Evolutionary conservation across 2,797 vertebrate genomes (phyloP), one percentile per base, ranked within the genome.

Genomic region (Scleropages formosus): DNA sequence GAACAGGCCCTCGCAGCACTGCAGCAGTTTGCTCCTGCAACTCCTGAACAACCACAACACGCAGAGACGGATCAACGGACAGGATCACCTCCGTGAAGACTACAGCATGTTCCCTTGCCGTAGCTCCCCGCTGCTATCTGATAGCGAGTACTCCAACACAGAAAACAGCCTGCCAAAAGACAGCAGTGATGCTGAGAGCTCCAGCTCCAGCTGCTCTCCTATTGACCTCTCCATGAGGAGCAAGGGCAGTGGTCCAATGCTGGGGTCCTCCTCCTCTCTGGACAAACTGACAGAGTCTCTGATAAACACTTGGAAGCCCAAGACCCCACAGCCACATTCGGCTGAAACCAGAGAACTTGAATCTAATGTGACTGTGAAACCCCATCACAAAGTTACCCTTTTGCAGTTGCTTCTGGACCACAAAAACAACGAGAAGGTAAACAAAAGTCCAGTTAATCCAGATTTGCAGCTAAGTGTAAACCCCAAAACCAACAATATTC

Each of bases 191-290:
- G 95, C 95, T 8, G 96, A 98, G 84, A 98, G 96, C 79, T 95
- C 92, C 64, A 95, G 96, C 84, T 98, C 96, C 58, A 97, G 95
- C 83, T 97, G 95, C 84, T 95, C 95, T 65, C 98, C 98, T 67
- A 99, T 99, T 80, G 98, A 99, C 86, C 92, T 99, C 13, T 99
- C 97, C n/a, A 93, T 96, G 81, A 96, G 95, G 88, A 93, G 91
- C 83, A 90, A 94, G 76, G 84, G 80, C 67, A 92, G 87, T 72
- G 91, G 90, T 77, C 88, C 91, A 59, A 91, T 91, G 75, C 84
- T 84, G 8, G 91, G 90, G 80, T 85, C 83, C 0, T 82, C 88
- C 65, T 85, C 90, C 27, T 91, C 85, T 16, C 82, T 98, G 79
- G 96, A 97, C 84, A 98, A 96, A 81, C 89, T 98, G 81, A 96